phyloP scores from a whole-genome alignment of 2,113 vertebrate species.

The Vicugna pacos region DNA sequence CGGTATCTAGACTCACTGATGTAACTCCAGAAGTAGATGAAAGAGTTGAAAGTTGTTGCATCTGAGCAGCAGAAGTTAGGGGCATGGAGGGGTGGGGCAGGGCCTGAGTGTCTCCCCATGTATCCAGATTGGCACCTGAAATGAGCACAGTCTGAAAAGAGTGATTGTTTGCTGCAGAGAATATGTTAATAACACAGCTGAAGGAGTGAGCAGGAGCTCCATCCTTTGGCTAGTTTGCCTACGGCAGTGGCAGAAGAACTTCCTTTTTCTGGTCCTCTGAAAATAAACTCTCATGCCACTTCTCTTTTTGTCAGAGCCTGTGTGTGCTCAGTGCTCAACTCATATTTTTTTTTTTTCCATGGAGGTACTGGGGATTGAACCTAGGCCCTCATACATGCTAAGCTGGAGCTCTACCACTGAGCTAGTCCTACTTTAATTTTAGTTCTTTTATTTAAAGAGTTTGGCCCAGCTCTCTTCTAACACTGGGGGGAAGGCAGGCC shows the following conservation, averaged over 20 bases:
- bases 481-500: not conserved
- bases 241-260: not conserved
- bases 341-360: not conserved
- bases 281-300: not conserved
- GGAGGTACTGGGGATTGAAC: too few relatives aligned
- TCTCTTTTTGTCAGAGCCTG: not conserved
- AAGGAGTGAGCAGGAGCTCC: not conserved
- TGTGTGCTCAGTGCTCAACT: not conserved
- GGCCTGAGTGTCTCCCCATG: not conserved
- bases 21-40: not conserved
- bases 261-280: not conserved
- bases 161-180: not conserved
- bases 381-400: too few relatives aligned
- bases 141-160: not conserved
- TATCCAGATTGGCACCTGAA: not conserved
- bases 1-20: not conserved
- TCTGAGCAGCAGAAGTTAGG: not conserved
- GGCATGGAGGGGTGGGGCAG: accelerated
- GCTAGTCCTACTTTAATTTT: not conserved
- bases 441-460: not conserved
- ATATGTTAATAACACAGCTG: accelerated
- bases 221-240: not conserved
- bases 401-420: too few relatives aligned
- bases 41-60: not conserved
- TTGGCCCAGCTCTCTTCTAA: not conserved